These are phyloP conservation scores for Mustelus asterias DNA, from an alignment of 2,113 vertebrate species.

Conservation along the genomic window DNA sequence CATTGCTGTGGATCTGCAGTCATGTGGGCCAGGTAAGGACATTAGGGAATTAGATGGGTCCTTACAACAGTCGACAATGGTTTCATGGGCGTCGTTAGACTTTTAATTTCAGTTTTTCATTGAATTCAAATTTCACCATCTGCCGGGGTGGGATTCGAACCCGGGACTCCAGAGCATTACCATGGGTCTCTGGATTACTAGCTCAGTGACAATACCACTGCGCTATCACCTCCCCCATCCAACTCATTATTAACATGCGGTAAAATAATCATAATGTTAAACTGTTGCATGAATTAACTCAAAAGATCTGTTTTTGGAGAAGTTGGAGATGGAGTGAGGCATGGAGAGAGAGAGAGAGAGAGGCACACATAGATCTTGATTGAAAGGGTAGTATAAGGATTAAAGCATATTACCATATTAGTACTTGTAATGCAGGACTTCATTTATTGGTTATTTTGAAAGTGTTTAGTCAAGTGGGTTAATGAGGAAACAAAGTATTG, in stretches of 20 bases:
- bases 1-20: too few species aligned
- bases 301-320: neutral
- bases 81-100: too few species aligned
- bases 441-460: neutral
- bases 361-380: neutral
- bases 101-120: too few species aligned
- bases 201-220: too few species aligned
- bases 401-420: neutral
- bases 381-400: neutral
- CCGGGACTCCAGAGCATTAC: too few species aligned
- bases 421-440: neutral
- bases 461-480: neutral
- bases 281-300: neutral
- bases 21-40: too few species aligned
- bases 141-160: too few species aligned
- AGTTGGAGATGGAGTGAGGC: neutral
- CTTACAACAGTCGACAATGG: too few species aligned
- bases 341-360: neutral
- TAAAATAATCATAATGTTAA: neutral
- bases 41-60: too few species aligned
- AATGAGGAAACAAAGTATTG: slow-evolving; percentile 10
- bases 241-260: neutral
- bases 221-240: neutral
- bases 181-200: too few species aligned
- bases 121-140: too few species aligned